Conservation (phyloP, 2,888 invertebrate genomes). For the Himalopsyche tibetana region DNA sequence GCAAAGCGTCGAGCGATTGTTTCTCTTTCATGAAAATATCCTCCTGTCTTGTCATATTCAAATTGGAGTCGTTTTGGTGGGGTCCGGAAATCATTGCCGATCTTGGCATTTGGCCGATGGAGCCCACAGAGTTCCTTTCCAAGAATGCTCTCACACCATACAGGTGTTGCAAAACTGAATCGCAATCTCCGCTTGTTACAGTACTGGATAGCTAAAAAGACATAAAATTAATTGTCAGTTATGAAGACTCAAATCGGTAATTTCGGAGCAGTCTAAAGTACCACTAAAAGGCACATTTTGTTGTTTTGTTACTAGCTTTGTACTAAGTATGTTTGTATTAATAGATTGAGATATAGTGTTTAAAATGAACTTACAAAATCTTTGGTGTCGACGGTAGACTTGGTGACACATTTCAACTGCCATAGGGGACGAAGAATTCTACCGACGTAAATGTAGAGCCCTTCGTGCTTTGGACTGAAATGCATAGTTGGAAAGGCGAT, state of each 20-base stretch:
- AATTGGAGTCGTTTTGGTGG: slow-evolving; percentile 57
- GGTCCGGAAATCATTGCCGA: slow-evolving; percentile 66
- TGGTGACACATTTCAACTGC: slow-evolving; percentile 86
- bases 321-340: too few species aligned
- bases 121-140: slow-evolving; percentile 79
- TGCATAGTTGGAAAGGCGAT: slow-evolving; percentile 70
- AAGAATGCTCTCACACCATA: slow-evolving; percentile 86
- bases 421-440: slow-evolving; percentile 93
- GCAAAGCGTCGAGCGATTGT: slow-evolving; percentile 86
- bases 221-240: background rate
- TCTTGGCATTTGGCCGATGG: slow-evolving; percentile 70
- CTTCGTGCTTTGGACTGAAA: slow-evolving; percentile 90
- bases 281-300: too few species aligned
- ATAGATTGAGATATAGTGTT: background rate
- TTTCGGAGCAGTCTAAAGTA: too few species aligned
- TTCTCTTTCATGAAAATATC: slow-evolving; percentile 82
- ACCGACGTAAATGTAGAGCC: slow-evolving; percentile 92
- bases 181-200: slow-evolving; percentile 83
- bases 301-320: too few species aligned
- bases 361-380: slow-evolving; percentile 76
- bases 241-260: too few species aligned
- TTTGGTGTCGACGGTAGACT: slow-evolving; percentile 76
- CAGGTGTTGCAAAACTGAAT: slow-evolving; percentile 84
- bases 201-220: slow-evolving; percentile 80
- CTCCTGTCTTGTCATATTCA: slow-evolving; percentile 70